Conservation (phyloP, 2,888 invertebrate species). For the Seladonia tumulorum region DNA sequence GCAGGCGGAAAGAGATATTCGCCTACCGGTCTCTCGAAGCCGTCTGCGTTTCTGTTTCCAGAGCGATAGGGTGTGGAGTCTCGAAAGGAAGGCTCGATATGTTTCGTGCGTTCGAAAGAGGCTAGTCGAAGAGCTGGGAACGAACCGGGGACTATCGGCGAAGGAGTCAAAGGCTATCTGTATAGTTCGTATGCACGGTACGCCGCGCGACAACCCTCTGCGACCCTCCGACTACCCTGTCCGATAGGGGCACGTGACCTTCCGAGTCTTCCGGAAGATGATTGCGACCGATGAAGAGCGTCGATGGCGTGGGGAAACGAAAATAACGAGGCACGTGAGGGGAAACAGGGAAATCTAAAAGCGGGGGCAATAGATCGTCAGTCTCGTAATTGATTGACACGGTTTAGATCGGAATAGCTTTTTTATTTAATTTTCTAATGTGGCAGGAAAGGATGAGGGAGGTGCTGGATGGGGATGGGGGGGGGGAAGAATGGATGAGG, state of each 20-base stretch:
- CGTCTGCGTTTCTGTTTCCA: conserved; percentile 15
- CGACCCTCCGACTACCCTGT: background rate
- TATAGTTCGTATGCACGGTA: conserved; percentile 36
- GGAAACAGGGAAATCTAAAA: background rate
- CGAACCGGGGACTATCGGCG: background rate
- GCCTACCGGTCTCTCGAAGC: background rate
- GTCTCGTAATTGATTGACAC: too few relatives aligned
- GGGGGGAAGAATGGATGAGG: too few relatives aligned
- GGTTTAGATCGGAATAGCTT: too few relatives aligned
- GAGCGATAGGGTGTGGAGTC: background rate
- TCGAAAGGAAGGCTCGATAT: conserved; percentile 31
- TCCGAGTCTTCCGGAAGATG: conserved; percentile 47
- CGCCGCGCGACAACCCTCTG: background rate
- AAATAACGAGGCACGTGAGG: conserved; percentile 22
- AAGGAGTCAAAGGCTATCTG: conserved; percentile 34
- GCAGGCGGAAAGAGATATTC: background rate
- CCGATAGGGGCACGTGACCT: conserved; percentile 42
- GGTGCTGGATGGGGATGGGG: too few relatives aligned
- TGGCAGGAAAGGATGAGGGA: too few relatives aligned
- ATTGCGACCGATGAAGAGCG: conserved; percentile 40
- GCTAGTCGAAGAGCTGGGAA: background rate
- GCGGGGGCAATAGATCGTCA: too few relatives aligned
- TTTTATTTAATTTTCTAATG: too few relatives aligned
- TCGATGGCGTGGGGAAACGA: conserved; percentile 1
- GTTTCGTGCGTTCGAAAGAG: conserved; percentile 20